Conservation (phyloP, 1,140 invertebrate genomes). For the Trypoxylus dichotomus region DNA sequence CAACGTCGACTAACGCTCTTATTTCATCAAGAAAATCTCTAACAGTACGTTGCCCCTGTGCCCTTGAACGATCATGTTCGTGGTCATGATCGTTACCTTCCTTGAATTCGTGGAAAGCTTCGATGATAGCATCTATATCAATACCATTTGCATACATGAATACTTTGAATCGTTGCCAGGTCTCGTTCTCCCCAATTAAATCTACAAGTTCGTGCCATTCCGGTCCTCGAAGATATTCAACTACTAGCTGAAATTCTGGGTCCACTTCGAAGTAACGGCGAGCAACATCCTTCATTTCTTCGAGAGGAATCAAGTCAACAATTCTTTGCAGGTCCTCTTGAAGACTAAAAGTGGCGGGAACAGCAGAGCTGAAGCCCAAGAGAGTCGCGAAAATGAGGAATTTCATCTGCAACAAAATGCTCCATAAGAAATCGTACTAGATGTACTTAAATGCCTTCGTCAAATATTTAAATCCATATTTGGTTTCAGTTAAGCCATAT, state of each 20-base stretch:
- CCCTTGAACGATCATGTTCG: background rate
- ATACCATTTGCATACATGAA: slow-evolving; percentile 36
- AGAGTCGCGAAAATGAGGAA: background rate
- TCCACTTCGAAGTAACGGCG: slow-evolving; percentile 34
- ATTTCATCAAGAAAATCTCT: slow-evolving; percentile 35
- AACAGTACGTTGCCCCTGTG: background rate
- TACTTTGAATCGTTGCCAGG: slow-evolving; percentile 32
- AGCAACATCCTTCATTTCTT: slow-evolving; percentile 33
- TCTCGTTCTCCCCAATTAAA: slow-evolving; percentile 22
- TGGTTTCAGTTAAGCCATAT: no score
- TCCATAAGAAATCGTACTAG: no score
- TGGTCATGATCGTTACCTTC: background rate
- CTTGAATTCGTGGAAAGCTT: slow-evolving; percentile 33
- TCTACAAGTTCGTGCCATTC: slow-evolving; percentile 37
- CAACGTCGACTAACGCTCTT: slow-evolving; percentile 22
- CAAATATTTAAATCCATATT: no score
- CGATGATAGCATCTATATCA: slow-evolving; percentile 33
- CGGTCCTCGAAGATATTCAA: slow-evolving; percentile 34
- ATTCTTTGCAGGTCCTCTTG: slow-evolving; percentile 35
- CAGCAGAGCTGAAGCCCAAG: background rate
- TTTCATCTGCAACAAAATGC: background rate
- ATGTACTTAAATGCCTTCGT: no score
- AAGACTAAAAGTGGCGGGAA: background rate
- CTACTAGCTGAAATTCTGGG: slow-evolving; percentile 33
- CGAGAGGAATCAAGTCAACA: slow-evolving; percentile 35